Conservation (phyloP, 2,113 vertebrate species). For the Nothocercus julius region DNA sequence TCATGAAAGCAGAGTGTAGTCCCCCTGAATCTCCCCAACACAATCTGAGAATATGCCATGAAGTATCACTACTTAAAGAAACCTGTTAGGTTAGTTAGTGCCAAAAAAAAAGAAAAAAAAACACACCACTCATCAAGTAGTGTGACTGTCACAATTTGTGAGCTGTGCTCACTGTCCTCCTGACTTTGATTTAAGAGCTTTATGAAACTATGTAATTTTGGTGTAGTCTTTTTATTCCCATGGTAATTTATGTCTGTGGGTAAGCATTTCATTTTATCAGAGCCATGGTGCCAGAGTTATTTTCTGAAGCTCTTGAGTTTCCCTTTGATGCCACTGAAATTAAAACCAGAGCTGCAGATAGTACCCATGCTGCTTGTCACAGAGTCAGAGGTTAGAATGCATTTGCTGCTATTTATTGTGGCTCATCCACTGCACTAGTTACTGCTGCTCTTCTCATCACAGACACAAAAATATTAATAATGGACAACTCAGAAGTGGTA, state of each 20-base stretch:
- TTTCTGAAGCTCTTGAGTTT: conserved; percentile 75
- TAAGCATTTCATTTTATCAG: conserved; percentile 81
- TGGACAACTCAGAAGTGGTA: conserved; percentile 66
- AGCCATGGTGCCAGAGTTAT: conserved; percentile 73
- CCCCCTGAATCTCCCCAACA: background rate
- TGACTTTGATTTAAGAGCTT: conserved; percentile 74
- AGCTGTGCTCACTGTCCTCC: conserved; percentile 13
- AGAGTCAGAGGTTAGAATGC: conserved; percentile 76
- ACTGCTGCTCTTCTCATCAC: conserved; percentile 61
- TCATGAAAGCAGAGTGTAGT: background rate
- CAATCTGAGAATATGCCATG: background rate
- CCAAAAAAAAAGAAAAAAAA: background rate
- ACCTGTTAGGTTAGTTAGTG: conserved; percentile 45
- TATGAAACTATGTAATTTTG: conserved; percentile 75
- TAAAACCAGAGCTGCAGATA: conserved; percentile 70
- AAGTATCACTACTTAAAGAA: conserved; percentile 16
- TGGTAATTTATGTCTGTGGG: conserved; percentile 77
- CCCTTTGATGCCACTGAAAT: conserved; percentile 78
- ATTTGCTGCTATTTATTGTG: conserved; percentile 74
- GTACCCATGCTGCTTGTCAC: conserved; percentile 68
- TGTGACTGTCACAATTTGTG: conserved; percentile 30
- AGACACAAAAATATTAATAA: conserved; percentile 73
- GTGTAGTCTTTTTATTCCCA: conserved; percentile 73
- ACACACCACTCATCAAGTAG: conserved; percentile 7
- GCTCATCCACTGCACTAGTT: conserved; percentile 59